Evolutionary conservation across 2,797 vertebrate species (phyloP).

Genomic region (Acipenser transmontanus): DNA sequence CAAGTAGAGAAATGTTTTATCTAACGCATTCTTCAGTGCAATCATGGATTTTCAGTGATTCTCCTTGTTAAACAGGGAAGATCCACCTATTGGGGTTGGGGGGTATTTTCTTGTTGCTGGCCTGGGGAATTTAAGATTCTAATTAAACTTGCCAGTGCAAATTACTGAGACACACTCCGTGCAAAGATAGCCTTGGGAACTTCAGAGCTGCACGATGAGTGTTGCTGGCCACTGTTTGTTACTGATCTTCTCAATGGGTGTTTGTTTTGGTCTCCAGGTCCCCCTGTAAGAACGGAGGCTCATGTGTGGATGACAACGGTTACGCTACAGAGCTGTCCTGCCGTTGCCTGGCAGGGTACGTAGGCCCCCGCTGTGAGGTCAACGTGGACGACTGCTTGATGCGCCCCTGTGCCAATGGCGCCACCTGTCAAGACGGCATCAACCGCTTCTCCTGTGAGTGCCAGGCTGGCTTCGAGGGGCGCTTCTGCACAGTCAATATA

Average conservation of each 20-base stretch:
- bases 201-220: background rate
- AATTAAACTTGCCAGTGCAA: no score
- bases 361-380: conserved; percentile 70
- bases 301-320: conserved; percentile 76
- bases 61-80: no score
- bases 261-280: conserved; percentile 51
- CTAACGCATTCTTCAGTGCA: no score
- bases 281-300: conserved; percentile 80
- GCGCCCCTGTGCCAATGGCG: conserved; percentile 84
- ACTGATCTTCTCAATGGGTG: background rate
- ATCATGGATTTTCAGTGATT: no score
- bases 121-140: no score
- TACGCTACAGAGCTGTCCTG: conserved; percentile 71
- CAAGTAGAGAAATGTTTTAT: no score
- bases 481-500: conserved; percentile 88
- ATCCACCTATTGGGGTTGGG: no score
- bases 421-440: conserved; percentile 79
- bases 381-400: conserved; percentile 83
- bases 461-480: conserved; percentile 78
- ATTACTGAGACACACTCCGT: no score
- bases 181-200: conserved; percentile 34
- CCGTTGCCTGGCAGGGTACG: conserved; percentile 79
- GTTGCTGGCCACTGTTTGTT: background rate
- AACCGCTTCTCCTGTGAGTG: conserved; percentile 90
- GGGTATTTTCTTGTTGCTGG: no score